These are phyloP conservation scores for Astropecten irregularis DNA, from an alignment of 53 echinoderm and acorn worm genomes.

Conservation along the genomic window DNA sequence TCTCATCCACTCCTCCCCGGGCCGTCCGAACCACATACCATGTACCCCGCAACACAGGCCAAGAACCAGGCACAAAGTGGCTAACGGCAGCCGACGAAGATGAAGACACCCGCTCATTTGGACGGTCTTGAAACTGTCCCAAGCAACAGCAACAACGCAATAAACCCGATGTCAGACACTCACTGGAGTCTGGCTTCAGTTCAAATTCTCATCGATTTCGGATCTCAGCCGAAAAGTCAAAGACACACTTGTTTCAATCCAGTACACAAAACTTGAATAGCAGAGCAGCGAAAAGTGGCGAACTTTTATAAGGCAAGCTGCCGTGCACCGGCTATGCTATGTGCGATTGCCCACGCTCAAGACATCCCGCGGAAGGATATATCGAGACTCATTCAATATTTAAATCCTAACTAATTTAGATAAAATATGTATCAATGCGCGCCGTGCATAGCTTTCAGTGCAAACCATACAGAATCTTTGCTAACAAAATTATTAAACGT, in stretches of 20 bases:
- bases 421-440: constrained; percentile 7
- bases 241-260: neutral
- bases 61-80: constrained; percentile 20
- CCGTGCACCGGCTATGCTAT: no score
- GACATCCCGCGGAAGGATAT: constrained; percentile 15
- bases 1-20: constrained; percentile 32
- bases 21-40: constrained; percentile 39
- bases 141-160: no score
- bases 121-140: no score
- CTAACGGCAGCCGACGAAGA: neutral
- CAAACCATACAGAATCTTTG: neutral
- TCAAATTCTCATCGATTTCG: no score
- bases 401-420: neutral
- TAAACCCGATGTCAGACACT: no score
- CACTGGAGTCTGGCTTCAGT: no score
- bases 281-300: neutral
- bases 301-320: no score
- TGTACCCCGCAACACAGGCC: constrained; percentile 8
- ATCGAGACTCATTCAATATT: constrained; percentile 2
- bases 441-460: neutral
- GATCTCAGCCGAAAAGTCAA: neutral
- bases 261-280: neutral
- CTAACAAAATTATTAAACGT: no score
- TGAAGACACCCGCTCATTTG: neutral
- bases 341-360: no score